Evolutionary conservation across 1,140 invertebrate genomes (phyloP).

Genomic region (Hirudo medicinalis): DNA sequence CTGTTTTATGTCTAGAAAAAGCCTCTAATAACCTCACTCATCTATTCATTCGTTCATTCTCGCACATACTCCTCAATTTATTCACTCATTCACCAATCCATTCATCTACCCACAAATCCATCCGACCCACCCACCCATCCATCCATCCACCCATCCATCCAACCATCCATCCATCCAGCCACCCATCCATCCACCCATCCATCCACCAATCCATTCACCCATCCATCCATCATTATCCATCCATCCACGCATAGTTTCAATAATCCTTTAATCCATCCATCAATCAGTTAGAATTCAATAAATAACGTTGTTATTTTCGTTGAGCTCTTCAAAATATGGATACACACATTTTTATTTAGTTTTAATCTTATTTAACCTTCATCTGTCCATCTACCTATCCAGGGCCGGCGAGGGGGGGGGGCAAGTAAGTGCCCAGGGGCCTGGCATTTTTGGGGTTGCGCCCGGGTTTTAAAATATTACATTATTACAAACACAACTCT

Average conservation of each 20-base stretch:
- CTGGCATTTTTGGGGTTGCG: too few species aligned
- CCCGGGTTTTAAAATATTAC: neutral
- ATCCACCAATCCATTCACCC: neutral
- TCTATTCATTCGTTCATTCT: neutral
- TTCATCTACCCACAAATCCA: too few species aligned
- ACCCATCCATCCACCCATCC: neutral
- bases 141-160: neutral
- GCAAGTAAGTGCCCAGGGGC: too few species aligned
- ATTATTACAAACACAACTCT: too few species aligned
- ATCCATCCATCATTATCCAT: too few species aligned
- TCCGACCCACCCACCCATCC: too few species aligned
- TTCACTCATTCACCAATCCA: neutral
- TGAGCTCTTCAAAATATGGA: neutral
- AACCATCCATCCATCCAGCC: neutral
- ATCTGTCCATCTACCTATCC: neutral
- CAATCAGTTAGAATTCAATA: neutral
- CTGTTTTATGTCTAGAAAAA: too few species aligned
- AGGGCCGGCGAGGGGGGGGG: too few species aligned
- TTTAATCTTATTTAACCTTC: neutral
- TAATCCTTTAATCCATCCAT: conserved; percentile 2
- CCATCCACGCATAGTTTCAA: neutral
- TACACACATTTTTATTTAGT: neutral
- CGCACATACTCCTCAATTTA: too few species aligned
- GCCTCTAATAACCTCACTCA: too few species aligned
- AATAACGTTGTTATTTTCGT: neutral